Evolutionary conservation across 35 echinoderm and acorn worm species (phyloP).

Genomic region (Lytechinus variegatus): DNA sequence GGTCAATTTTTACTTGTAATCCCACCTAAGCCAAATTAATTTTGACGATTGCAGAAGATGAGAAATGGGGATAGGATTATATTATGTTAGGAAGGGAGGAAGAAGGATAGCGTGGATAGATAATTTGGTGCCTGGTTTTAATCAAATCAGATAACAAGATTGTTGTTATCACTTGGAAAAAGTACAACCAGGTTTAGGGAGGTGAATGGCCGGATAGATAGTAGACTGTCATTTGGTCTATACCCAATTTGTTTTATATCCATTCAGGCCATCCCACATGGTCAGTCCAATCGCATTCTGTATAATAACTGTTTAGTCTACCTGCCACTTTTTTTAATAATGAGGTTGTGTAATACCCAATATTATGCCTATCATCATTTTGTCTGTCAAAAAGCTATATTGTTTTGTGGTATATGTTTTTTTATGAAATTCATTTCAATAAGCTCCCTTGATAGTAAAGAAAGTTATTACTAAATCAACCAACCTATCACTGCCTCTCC

Average conservation of each 20-base stretch:
- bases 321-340: too few species aligned
- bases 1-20: not conserved
- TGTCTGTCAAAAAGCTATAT: too few species aligned
- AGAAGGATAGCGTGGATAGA: not conserved
- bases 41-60: not conserved
- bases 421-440: too few species aligned
- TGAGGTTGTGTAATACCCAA: too few species aligned
- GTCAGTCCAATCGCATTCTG: too few species aligned
- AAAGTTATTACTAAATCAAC: not conserved
- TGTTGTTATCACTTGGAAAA: not conserved
- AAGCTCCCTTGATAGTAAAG: too few species aligned
- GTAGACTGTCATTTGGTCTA: not conserved
- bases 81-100: not conserved
- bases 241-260: too few species aligned
- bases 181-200: not conserved
- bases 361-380: too few species aligned
- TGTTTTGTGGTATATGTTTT: too few species aligned
- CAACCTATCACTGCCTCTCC: not conserved
- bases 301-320: too few species aligned
- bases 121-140: constrained; percentile 12
- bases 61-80: not conserved
- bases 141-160: not conserved
- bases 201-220: not conserved
- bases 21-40: not conserved
- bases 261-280: too few species aligned